Conservation (phyloP, 2,888 invertebrate species). For the Rhagonycha fulva region DNA sequence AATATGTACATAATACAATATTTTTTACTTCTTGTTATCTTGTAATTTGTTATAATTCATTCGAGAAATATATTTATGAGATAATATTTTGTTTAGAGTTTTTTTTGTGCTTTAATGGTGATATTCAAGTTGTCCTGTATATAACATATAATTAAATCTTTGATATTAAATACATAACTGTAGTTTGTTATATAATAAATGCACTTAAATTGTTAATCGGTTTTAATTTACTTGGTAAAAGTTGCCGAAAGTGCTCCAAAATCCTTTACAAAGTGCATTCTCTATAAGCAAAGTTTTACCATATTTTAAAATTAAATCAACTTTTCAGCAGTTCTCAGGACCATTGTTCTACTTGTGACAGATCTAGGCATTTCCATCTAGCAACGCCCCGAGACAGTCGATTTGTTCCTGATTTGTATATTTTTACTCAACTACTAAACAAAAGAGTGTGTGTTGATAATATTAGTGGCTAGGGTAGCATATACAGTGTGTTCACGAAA, state of each 20-base stretch:
- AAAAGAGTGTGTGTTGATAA: too few species aligned
- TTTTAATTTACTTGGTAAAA: not conserved
- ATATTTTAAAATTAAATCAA: too few species aligned
- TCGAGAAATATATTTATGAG: slow-evolving; percentile 42
- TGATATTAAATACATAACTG: slow-evolving; percentile 7
- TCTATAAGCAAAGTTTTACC: too few species aligned
- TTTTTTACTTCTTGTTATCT: slow-evolving; percentile 42
- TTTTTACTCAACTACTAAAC: too few species aligned
- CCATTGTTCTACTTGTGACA: too few species aligned
- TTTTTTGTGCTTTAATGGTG: not conserved
- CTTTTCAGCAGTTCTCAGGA: too few species aligned
- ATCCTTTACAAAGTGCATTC: not conserved
- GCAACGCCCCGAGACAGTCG: too few species aligned
- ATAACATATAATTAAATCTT: slow-evolving; percentile 3
- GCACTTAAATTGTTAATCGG: not conserved
- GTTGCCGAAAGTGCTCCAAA: not conserved
- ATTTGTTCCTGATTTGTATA: too few species aligned
- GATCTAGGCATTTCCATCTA: too few species aligned
- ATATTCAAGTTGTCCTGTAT: slow-evolving; percentile 1
- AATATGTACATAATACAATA: slow-evolving; percentile 39
- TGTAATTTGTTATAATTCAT: slow-evolving; percentile 44
- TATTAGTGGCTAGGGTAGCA: too few species aligned
- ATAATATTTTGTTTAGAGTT: slow-evolving; percentile 25
- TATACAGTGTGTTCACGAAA: too few species aligned
- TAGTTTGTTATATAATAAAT: slow-evolving; percentile 20